Evolutionary conservation across 2,113 vertebrate genomes (phyloP), one percentile per base, ranked within the genome.

Genomic region (Ophiodon elongatus): DNA sequence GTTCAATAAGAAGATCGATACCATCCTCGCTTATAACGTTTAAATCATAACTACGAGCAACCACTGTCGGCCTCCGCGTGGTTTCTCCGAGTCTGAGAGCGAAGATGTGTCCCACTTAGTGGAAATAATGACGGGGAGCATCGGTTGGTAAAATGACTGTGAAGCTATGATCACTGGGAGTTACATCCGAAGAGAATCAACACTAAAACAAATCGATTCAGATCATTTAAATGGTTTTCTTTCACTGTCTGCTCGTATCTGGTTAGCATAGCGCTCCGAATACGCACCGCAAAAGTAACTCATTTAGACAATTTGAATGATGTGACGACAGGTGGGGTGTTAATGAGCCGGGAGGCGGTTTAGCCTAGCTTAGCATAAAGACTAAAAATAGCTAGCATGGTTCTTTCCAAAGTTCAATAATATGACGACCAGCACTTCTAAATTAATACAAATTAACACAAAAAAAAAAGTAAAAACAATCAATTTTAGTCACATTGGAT

Each of bases 361-460:
- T 76, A 56, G 62, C 47, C 63, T 66, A 66, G 74, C 47, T 66
- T 66, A 23, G 33, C 62, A 76, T 23, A 35, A 62, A 25, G 31
- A 37, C 31, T 54, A 13, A 8, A 25, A 56, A 57, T n/a, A 27
- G 50, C 14, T 41, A 56, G 23, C n/a, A 0, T n/a, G 33, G 21
- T 29, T n/a, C 10, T 52, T 14, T 33, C 1, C 2, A 52, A 68
- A 68, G 17, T 13, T 68, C 8, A 13, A 68, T 31, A 11, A 21
- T 50, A 47, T 0, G 13, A 8, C 21, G 11, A 39, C 10, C 35
- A 41, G 23, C 63, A 41, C 21, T 14, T 65, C n/a, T 27, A 39
- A 65, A 41, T 23, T 21, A 50, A 41, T 8, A 41, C 2, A 41
- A 17, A 17, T 47, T 17, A 47, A 39, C 39, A 41, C 10, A 41